These are phyloP conservation scores for Ginglymostoma cirratum DNA, from an alignment of 2,113 vertebrate genomes.

Conservation along the genomic window DNA sequence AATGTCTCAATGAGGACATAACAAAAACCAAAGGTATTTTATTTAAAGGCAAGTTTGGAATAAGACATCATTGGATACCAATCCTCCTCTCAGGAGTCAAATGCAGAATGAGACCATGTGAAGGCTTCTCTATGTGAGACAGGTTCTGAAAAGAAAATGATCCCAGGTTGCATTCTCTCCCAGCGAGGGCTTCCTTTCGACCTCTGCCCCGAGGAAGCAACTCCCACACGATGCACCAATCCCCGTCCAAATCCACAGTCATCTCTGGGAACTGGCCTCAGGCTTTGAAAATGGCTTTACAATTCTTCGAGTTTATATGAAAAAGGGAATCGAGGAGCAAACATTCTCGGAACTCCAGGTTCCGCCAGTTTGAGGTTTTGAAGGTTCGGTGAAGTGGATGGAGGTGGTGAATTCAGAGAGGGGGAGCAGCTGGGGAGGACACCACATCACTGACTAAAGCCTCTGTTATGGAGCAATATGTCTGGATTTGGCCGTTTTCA, in stretches of 20 bases:
- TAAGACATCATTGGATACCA: conserved; percentile 31
- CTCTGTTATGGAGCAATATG: neutral
- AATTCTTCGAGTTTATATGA: neutral
- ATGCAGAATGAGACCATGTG: neutral
- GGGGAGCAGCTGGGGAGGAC: neutral
- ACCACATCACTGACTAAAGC: neutral
- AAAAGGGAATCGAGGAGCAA: no score
- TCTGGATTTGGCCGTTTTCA: neutral
- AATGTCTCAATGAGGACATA: neutral
- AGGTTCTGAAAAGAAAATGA: neutral
- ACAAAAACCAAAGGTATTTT: conserved; percentile 1
- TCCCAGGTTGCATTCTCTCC: no score
- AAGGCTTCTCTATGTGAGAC: neutral
- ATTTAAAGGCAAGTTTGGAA: conserved; percentile 35
- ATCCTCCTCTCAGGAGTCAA: neutral
- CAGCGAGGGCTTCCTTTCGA: neutral
- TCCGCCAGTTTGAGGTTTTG: neutral
- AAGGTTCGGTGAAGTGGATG: neutral
- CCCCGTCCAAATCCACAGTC: neutral
- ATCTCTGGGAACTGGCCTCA: neutral
- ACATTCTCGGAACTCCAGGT: neutral
- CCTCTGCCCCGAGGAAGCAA: no score
- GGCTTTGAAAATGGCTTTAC: neutral
- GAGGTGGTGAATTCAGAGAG: neutral
- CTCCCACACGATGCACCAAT: neutral